Percentiles rank a stretch among this genome's conserved stretches.
Evolutionary conservation across 2,888 invertebrate genomes (phyloP).

Genomic region (Sisyra nigra): DNA sequence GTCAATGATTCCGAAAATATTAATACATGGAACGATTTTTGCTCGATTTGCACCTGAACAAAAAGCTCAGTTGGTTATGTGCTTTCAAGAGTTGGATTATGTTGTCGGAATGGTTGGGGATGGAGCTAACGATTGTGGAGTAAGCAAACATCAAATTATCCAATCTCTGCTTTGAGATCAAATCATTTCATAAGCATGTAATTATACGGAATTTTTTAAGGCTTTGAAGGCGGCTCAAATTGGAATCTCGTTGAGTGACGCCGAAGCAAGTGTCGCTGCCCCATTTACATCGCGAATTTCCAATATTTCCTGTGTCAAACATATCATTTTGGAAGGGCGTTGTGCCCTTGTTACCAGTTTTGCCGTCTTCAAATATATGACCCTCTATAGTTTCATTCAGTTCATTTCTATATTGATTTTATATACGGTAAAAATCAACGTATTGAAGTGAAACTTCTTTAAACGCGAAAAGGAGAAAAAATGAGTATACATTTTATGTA

Average conservation of each 20-base stretch:
- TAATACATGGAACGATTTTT: constrained; percentile 58
- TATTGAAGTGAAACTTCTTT: background rate
- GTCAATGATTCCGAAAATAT: constrained; percentile 47
- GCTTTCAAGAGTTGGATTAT: constrained; percentile 51
- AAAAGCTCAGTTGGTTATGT: constrained; percentile 58
- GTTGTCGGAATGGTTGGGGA: constrained; percentile 51
- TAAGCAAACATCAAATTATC: constrained; percentile 17
- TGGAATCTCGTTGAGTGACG: constrained; percentile 76
- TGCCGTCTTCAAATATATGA: constrained; percentile 85
- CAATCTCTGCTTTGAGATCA: background rate
- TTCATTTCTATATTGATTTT: constrained; percentile 69
- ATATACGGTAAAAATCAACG: constrained; percentile 1
- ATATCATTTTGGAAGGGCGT: constrained; percentile 66
- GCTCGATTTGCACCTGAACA: constrained; percentile 72
- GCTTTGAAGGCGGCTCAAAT: constrained; percentile 77
- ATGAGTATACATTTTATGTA: too few relatives aligned
- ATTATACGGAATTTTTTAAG: constrained; percentile 20
- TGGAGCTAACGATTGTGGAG: constrained; percentile 76
- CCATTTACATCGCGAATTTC: constrained; percentile 74
- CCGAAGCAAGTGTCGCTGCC: constrained; percentile 78
- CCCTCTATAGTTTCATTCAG: constrained; percentile 77
- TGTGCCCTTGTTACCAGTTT: constrained; percentile 81
- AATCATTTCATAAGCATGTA: too few relatives aligned
- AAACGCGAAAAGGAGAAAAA: too few relatives aligned
- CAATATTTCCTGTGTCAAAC: constrained; percentile 68